Evolutionary conservation across 2,888 invertebrate genomes (phyloP), one percentile per base, ranked within the genome.

Genomic region (Drosophila recens): DNA sequence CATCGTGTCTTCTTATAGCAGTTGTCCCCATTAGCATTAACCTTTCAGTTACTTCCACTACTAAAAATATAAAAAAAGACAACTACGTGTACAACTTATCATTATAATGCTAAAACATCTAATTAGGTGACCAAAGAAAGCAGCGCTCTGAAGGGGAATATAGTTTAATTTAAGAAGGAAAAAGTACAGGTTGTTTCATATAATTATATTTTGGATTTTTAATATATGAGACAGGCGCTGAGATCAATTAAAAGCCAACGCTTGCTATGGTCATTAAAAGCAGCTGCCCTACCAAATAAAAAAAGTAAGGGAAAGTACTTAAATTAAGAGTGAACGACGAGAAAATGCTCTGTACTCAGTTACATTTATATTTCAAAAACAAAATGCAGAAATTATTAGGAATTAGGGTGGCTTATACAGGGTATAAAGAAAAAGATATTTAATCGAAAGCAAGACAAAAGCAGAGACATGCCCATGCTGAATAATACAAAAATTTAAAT

Each of bases 181-280:
- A 48, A 53, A 38, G 46, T 61, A 64, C 48, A 48, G 36, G 45
- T 40, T 61, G 20, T 46, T 58, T 17, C 30, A 27, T 79, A 66
- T 79, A 79, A 74, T 79, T 76, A 62, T 43, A 34, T 43, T 53
- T 43, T 65, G 64, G 62, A 56, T 54, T 65, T 65, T 65, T 70
- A 66, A 78, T 71, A 81, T 67, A 66, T 58, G 51, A 48, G 48
- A 64, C 77, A 80, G 78, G 79, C 72, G 87, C 84, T 82, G 72
- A 72, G 72, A 79, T 87, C 82, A 87, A 83, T 83, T 88, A 73
- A 87, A 73, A 67, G 62, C 74, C 82, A 75, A 84, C 85, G 78
- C 75, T 79, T 79, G 67, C 80, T 49, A 48, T 67, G 66, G 77
- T 78, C 62, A 80, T 82, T 87, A 83, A 80, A 72, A 52, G n/a